phyloP scores from a whole-genome alignment of 2,888 invertebrate species.

The Lasioglossum oenotherae region DNA sequence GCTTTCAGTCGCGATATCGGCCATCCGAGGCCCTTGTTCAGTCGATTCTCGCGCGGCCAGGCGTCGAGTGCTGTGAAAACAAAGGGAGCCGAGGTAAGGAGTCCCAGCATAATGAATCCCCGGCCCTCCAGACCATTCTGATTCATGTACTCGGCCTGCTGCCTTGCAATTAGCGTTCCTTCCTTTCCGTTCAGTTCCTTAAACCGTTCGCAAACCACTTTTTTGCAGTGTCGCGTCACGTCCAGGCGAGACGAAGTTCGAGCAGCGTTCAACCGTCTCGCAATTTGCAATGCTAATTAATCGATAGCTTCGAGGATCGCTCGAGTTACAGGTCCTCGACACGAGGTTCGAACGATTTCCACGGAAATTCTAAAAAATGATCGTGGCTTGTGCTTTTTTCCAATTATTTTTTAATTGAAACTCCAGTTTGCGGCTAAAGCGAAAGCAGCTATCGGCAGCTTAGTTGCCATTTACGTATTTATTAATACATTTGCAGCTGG shows the following conservation, averaged over 20 bases:
- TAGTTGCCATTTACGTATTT: not conserved
- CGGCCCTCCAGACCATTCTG: conserved; percentile 18
- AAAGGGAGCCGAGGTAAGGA: conserved; percentile 19
- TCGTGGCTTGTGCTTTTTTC: not conserved
- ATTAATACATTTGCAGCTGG: not conserved
- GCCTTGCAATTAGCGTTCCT: conserved; percentile 42
- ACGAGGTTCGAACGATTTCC: not conserved
- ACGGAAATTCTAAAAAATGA: not conserved
- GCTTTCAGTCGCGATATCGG: conserved; percentile 45
- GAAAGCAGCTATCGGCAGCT: not conserved
- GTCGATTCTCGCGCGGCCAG: conserved; percentile 35
- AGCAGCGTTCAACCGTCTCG: conserved; percentile 7
- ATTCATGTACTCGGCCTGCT: conserved; percentile 16
- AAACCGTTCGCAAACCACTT: not conserved
- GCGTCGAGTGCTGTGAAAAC: conserved; percentile 35
- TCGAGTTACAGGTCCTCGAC: not conserved
- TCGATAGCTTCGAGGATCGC: conserved; percentile 15
- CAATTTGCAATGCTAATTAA: conserved; percentile 27
- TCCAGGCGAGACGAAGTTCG: not conserved
- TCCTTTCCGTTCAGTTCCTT: not conserved
- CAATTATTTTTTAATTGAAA: not conserved
- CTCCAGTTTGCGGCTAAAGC: not conserved
- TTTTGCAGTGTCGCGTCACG: not conserved
- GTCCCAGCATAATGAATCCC: conserved; percentile 56
- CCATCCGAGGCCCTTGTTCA: conserved; percentile 13